Conservation (phyloP, 2,113 vertebrate species). For the Triplophysa tibetana region DNA sequence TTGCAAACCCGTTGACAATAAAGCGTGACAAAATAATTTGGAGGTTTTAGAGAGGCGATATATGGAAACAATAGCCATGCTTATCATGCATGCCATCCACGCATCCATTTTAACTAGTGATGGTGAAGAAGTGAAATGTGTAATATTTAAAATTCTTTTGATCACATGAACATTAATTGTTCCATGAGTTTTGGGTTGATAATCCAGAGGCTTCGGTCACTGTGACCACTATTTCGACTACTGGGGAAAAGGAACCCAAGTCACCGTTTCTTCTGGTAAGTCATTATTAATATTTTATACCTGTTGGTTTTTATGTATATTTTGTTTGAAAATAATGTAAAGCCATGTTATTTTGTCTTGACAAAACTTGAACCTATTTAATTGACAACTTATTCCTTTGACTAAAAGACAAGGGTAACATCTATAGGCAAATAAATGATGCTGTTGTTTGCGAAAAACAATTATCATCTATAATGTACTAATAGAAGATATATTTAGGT, state of each 20-base stretch:
- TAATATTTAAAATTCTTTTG: neutral
- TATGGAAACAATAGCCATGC: too few species aligned
- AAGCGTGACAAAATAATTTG: too few species aligned
- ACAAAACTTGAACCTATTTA: neutral
- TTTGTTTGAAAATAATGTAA: neutral
- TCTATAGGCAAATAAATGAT: too few species aligned
- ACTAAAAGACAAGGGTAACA: neutral
- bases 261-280: conserved; percentile 48
- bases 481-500: too few species aligned
- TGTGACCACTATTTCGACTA: conserved; percentile 45
- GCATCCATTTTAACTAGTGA: too few species aligned
- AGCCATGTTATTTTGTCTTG: neutral
- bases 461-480: too few species aligned
- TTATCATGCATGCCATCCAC: too few species aligned
- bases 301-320: neutral
- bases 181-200: conserved; percentile 10
- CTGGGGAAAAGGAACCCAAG: conserved; percentile 52
- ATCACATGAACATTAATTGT: neutral
- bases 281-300: neutral
- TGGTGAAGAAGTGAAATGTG: too few species aligned
- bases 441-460: too few species aligned
- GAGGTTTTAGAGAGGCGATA: too few species aligned
- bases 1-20: too few species aligned
- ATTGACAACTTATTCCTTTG: neutral
- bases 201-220: conserved; percentile 2